A percentile compares a stretch with the other conserved stretches of the same genome.
phyloP scores from a whole-genome alignment of 1,140 invertebrate genomes.

The Lasaia peninsularis region DNA sequence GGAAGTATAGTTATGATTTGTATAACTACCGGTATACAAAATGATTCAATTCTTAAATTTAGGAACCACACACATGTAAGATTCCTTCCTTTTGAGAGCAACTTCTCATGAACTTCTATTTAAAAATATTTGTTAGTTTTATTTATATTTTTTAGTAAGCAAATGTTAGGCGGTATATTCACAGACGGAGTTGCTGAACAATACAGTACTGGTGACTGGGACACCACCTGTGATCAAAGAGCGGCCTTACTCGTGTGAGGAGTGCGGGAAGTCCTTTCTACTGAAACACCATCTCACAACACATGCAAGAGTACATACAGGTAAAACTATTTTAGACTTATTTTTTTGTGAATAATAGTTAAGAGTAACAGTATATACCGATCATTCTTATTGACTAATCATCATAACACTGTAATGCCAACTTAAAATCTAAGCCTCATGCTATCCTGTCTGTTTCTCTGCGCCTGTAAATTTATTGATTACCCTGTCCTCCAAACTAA shows the following conservation, averaged over 20 bases:
- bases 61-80: background rate
- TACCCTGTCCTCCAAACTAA: too few relatives aligned
- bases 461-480: too few relatives aligned
- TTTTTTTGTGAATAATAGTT: too few relatives aligned
- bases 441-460: too few relatives aligned
- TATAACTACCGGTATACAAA: too few relatives aligned
- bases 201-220: constrained; percentile 41
- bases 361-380: too few relatives aligned
- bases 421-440: too few relatives aligned
- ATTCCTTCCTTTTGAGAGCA: background rate
- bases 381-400: too few relatives aligned
- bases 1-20: too few relatives aligned
- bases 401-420: too few relatives aligned
- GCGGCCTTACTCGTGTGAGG: constrained; percentile 87
- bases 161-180: constrained; percentile 56
- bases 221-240: constrained; percentile 78
- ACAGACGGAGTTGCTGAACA: constrained; percentile 57
- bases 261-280: constrained; percentile 90
- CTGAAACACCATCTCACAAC: constrained; percentile 90
- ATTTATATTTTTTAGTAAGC: constrained; percentile 30
- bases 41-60: background rate
- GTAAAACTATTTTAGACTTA: constrained; percentile 40
- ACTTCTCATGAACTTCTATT: background rate
- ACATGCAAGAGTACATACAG: constrained; percentile 86
- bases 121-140: background rate